Evolutionary conservation across 2,888 invertebrate genomes (phyloP).

Genomic region (Marasmarcha lunaedactyla): DNA sequence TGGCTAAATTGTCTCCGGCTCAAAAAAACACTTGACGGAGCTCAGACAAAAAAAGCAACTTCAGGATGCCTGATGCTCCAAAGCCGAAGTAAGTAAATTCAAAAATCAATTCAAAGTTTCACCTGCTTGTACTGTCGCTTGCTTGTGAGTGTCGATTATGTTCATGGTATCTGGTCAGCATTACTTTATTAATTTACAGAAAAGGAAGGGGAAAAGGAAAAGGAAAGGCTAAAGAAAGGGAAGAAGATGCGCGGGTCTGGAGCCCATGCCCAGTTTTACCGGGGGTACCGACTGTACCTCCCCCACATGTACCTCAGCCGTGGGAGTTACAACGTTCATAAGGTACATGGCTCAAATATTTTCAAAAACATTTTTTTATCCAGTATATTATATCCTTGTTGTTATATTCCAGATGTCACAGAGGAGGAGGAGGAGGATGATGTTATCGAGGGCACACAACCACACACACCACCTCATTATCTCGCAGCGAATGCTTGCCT

Average conservation of each 20-base stretch:
- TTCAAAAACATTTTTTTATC: background rate
- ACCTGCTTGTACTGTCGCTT: too few relatives aligned
- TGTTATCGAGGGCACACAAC: background rate
- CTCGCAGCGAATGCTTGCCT: too few relatives aligned
- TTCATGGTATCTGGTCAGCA: background rate
- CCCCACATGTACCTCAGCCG: conserved; percentile 7
- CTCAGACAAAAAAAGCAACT: conserved; percentile 3
- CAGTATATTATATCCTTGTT: too few relatives aligned
- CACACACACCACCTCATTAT: too few relatives aligned
- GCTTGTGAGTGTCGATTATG: too few relatives aligned
- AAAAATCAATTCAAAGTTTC: too few relatives aligned
- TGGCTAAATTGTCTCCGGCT: too few relatives aligned
- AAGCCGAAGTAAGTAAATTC: conserved; percentile 8
- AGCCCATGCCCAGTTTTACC: conserved; percentile 6
- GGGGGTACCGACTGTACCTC: conserved; percentile 7
- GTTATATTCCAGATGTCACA: background rate
- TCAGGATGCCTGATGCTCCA: conserved; percentile 6
- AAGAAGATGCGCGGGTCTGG: conserved; percentile 4
- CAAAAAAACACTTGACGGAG: background rate
- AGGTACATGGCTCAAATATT: background rate
- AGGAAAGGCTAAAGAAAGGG: conserved; percentile 6
- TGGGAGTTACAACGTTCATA: conserved; percentile 4
- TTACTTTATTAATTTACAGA: too few relatives aligned
- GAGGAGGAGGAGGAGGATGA: background rate
- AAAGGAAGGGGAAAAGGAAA: conserved; percentile 9